phyloP scores from a whole-genome alignment of 1,140 invertebrate genomes.

The Hormaphis cornu region DNA sequence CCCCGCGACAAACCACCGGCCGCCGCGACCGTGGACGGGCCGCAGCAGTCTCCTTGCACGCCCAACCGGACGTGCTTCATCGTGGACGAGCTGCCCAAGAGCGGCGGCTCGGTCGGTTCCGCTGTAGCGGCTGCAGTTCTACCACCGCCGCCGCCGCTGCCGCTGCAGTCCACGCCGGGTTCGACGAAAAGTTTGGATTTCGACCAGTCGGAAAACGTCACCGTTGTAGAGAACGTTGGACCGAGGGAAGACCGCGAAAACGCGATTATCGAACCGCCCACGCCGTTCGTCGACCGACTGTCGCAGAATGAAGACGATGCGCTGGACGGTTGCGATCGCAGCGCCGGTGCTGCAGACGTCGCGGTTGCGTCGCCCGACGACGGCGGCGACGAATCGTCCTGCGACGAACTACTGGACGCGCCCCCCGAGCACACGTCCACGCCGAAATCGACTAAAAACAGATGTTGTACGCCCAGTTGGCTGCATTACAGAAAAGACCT shows the following conservation, averaged over 20 bases:
- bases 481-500: background rate
- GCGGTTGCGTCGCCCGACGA: too few species aligned
- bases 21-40: background rate
- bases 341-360: too few species aligned
- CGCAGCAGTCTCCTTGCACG: background rate
- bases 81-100: slow-evolving; percentile 34
- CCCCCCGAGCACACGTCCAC: slow-evolving; percentile 38
- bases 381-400: too few species aligned
- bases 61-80: slow-evolving; percentile 33
- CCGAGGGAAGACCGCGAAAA: background rate
- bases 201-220: slow-evolving; percentile 21
- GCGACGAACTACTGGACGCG: slow-evolving; percentile 2
- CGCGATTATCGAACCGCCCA: slow-evolving; percentile 11
- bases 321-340: background rate
- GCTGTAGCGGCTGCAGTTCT: too few species aligned
- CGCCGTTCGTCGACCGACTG: background rate
- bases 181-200: slow-evolving; percentile 8
- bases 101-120: background rate
- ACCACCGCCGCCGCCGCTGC: too few species aligned
- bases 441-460: slow-evolving; percentile 32
- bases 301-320: background rate
- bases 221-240: slow-evolving; percentile 12
- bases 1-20: background rate
- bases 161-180: background rate
- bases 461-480: slow-evolving; percentile 8